Percentiles rank a stretch among this genome's conserved stretches.
phyloP scores from a whole-genome alignment of 2,113 vertebrate genomes.

The Chamaea fasciata region DNA sequence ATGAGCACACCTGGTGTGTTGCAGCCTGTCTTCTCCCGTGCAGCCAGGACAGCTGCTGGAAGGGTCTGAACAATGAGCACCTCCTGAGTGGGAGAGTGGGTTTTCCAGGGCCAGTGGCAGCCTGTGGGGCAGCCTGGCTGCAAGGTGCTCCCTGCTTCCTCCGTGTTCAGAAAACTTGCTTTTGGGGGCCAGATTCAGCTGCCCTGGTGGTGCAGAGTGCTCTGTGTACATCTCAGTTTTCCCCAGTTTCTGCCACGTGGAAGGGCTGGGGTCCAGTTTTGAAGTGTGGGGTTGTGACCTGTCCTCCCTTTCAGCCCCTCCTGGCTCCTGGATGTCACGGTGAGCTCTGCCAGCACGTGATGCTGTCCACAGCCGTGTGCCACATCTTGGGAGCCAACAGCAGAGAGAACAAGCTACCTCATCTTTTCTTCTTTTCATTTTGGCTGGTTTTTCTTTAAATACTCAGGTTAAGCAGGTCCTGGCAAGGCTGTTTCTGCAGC shows the following conservation, averaged over 20 bases:
- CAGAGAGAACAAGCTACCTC: background rate
- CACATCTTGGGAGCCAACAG: background rate
- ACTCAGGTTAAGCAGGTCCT: background rate
- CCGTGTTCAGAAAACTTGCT: fast-evolving
- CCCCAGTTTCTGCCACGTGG: background rate
- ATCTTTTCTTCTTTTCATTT: background rate
- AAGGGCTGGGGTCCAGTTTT: background rate
- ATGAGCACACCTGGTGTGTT: background rate
- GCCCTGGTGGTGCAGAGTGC: background rate
- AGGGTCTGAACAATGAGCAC: background rate
- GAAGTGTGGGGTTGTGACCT: background rate
- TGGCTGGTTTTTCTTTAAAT: background rate
- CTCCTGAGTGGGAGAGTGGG: background rate
- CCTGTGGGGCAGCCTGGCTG: background rate
- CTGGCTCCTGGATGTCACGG: background rate
- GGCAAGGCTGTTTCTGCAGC: background rate
- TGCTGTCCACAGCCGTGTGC: background rate
- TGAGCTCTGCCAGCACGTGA: background rate
- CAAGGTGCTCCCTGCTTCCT: background rate
- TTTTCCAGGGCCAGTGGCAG: background rate
- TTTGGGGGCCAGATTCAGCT: background rate
- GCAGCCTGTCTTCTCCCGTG: background rate
- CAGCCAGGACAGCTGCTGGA: background rate
- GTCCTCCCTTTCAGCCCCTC: background rate
- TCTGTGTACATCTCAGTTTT: background rate